Evolutionary conservation across 2,888 invertebrate genomes (phyloP).

Genomic region (Auanema sp.): DNA sequence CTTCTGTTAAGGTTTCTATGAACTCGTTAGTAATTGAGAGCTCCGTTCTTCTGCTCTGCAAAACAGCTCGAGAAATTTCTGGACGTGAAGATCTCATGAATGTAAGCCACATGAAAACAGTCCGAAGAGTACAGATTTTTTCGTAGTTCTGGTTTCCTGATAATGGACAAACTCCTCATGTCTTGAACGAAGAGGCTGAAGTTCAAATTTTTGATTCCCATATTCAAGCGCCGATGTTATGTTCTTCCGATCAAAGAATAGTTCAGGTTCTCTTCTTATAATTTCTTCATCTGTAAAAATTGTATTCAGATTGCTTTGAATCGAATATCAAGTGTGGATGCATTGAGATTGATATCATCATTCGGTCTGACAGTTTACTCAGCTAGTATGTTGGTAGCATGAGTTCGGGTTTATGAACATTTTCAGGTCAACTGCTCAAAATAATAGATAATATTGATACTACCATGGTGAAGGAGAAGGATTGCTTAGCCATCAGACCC

Average conservation of each 20-base stretch:
- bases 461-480: background rate
- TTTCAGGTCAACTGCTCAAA: constrained; percentile 11
- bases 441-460: constrained; percentile 10
- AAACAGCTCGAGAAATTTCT: too few species aligned
- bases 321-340: constrained; percentile 23
- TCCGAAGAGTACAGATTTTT: background rate
- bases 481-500: background rate
- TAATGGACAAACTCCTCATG: constrained; percentile 5
- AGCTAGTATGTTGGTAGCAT: constrained; percentile 5
- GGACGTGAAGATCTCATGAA: background rate
- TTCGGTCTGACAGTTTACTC: constrained; percentile 17
- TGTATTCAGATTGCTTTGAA: constrained; percentile 25
- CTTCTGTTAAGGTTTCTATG: too few species aligned
- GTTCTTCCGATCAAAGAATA: constrained; percentile 18
- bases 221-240: constrained; percentile 14
- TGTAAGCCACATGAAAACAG: background rate
- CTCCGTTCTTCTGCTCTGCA: too few species aligned
- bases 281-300: background rate
- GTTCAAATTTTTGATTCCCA: constrained; percentile 6
- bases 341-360: constrained; percentile 23
- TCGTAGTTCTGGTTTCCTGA: constrained; percentile 18
- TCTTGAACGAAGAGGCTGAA: background rate
- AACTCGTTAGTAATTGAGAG: too few species aligned
- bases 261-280: background rate
- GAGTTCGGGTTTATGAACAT: constrained; percentile 2